These are phyloP conservation scores for Alitta virens DNA, from an alignment of 2,888 invertebrate genomes.

Conservation along the genomic window DNA sequence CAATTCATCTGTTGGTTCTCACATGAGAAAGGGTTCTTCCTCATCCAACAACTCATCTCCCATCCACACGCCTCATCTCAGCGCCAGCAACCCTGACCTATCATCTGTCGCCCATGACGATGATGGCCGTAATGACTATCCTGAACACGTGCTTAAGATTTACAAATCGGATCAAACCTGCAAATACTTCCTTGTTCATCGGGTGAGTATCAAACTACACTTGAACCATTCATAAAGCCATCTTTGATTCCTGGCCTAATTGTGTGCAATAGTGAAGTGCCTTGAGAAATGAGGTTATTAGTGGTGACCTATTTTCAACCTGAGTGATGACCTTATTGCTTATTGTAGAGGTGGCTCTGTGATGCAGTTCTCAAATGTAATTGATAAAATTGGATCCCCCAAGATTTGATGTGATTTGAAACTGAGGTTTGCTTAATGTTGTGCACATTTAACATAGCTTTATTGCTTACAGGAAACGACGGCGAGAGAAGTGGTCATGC, in stretches of 20 bases:
- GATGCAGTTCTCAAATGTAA: too few species aligned
- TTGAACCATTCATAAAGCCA: too few species aligned
- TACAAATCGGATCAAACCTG: constrained; percentile 91
- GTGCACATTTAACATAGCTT: too few species aligned
- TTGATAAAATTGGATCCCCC: too few species aligned
- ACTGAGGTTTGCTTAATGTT: too few species aligned
- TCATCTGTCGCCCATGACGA: constrained; percentile 35
- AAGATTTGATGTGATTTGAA: too few species aligned
- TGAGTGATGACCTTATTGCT: too few species aligned
- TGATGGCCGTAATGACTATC: constrained; percentile 56
- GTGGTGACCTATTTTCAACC: too few species aligned
- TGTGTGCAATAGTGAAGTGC: too few species aligned
- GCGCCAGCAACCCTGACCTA: constrained; percentile 52
- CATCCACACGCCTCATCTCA: constrained; percentile 23
- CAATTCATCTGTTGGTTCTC: constrained; percentile 10
- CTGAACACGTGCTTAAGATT: constrained; percentile 95
- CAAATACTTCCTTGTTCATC: constrained; percentile 94
- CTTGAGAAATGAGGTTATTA: too few species aligned
- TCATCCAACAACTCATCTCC: constrained; percentile 31
- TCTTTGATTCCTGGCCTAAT: too few species aligned
- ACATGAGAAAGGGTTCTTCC: constrained; percentile 30
- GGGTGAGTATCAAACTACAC: constrained; percentile 62
- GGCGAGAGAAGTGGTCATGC: constrained; percentile 83
- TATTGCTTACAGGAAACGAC: constrained; percentile 69
- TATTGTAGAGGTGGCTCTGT: too few species aligned